Evolutionary conservation across 2,113 vertebrate genomes (phyloP).

Genomic region (Chlorodrepanis virens): DNA sequence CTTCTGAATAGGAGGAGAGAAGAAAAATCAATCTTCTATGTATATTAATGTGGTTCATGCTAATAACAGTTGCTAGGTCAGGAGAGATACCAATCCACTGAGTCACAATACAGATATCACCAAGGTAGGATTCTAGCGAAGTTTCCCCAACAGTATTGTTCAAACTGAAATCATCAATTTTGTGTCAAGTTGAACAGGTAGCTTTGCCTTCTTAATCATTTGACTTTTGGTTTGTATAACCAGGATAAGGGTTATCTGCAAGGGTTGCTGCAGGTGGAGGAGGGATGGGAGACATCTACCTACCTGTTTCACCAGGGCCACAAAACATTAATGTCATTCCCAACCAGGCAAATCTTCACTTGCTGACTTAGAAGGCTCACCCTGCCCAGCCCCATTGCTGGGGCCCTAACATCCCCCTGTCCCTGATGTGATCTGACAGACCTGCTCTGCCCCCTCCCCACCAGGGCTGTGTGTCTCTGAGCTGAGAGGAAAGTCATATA

Average conservation of each 20-base stretch:
- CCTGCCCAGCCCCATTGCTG: background rate
- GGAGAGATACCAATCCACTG: background rate
- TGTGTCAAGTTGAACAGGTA: background rate
- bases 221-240: background rate
- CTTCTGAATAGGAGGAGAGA: background rate
- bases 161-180: background rate
- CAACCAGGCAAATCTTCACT: background rate
- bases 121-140: background rate
- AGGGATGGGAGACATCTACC: background rate
- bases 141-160: background rate
- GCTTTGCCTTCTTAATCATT: background rate
- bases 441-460: background rate
- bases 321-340: background rate
- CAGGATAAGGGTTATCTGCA: background rate
- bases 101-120: background rate
- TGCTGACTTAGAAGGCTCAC: background rate
- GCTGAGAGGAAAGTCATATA: background rate
- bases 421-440: background rate
- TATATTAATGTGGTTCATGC: background rate
- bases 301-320: background rate
- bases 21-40: background rate
- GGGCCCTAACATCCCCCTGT: background rate
- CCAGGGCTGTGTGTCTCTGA: background rate
- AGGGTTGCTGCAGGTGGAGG: background rate
- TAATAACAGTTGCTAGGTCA: background rate